phyloP scores from a whole-genome alignment of 2,797 vertebrate species.

The Darevskia mixta region DNA sequence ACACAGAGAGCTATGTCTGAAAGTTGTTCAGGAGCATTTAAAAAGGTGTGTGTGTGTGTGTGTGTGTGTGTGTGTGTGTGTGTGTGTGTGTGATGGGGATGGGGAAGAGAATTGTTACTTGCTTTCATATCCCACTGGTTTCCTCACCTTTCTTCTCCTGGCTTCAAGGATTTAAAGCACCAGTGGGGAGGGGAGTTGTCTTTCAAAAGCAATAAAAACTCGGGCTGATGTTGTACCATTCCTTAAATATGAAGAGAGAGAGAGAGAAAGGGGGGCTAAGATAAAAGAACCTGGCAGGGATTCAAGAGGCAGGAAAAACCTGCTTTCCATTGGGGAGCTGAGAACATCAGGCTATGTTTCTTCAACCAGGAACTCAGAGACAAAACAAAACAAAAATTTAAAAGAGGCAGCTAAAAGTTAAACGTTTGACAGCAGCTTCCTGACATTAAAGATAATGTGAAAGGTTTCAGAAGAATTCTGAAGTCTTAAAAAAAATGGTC shows the following conservation, averaged over 20 bases:
- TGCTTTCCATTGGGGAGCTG: background rate
- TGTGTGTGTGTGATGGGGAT: too few relatives aligned
- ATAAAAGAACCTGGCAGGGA: conserved; percentile 14
- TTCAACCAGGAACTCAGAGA: background rate
- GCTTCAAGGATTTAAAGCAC: conserved; percentile 5
- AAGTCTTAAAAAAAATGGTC: background rate
- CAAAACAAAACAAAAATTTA: background rate
- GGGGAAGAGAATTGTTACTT: background rate
- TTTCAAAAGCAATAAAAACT: conserved; percentile 15
- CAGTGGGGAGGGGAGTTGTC: background rate
- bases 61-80: too few relatives aligned
- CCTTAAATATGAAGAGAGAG: background rate
- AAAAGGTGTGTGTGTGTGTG: background rate
- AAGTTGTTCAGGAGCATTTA: conserved; percentile 3
- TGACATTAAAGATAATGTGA: conserved; percentile 9
- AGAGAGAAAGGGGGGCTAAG: background rate
- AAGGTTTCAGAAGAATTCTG: background rate
- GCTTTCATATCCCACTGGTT: background rate
- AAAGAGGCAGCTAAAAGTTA: conserved; percentile 4
- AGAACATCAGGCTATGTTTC: conserved; percentile 2
- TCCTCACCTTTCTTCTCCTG: background rate
- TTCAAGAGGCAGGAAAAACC: background rate
- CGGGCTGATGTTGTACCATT: background rate
- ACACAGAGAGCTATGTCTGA: background rate
- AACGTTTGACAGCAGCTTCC: conserved; percentile 3